Evolutionary conservation across 2,113 vertebrate genomes (phyloP).

Genomic region (Eulemur rufifrons): DNA sequence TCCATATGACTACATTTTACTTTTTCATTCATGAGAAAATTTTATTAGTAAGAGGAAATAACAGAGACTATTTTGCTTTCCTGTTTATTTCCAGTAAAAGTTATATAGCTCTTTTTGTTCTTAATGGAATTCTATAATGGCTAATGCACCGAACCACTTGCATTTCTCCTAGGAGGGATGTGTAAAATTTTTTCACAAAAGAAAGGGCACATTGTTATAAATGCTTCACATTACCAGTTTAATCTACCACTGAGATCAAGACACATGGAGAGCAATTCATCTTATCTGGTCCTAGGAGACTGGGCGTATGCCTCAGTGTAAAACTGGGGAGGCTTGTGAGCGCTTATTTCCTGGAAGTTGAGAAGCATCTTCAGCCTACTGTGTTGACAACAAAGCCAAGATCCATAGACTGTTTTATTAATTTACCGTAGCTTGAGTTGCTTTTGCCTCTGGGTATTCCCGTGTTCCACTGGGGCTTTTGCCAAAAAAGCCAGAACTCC

Average conservation of each 20-base stretch:
- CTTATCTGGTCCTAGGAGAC: not conserved
- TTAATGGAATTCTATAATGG: not conserved
- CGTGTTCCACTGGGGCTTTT: constrained; percentile 35
- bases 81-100: constrained; percentile 9
- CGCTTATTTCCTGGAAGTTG: not conserved
- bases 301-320: not conserved
- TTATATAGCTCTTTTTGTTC: not conserved
- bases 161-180: not conserved
- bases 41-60: not conserved
- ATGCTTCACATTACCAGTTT: not conserved
- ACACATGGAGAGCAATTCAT: not conserved
- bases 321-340: not conserved
- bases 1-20: not conserved
- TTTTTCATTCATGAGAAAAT: not conserved
- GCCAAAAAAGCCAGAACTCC: constrained; percentile 64
- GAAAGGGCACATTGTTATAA: not conserved
- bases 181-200: constrained; percentile 32
- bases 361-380: constrained; percentile 52
- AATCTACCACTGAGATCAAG: not conserved
- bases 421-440: constrained; percentile 63
- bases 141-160: not conserved
- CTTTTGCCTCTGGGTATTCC: constrained; percentile 61
- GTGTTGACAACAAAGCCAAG: constrained; percentile 56
- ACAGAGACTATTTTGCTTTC: not conserved
- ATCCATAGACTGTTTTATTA: constrained; percentile 51